These are phyloP conservation scores for Drosophila birchii DNA, from an alignment of 2,888 invertebrate species.

Conservation along the genomic window DNA sequence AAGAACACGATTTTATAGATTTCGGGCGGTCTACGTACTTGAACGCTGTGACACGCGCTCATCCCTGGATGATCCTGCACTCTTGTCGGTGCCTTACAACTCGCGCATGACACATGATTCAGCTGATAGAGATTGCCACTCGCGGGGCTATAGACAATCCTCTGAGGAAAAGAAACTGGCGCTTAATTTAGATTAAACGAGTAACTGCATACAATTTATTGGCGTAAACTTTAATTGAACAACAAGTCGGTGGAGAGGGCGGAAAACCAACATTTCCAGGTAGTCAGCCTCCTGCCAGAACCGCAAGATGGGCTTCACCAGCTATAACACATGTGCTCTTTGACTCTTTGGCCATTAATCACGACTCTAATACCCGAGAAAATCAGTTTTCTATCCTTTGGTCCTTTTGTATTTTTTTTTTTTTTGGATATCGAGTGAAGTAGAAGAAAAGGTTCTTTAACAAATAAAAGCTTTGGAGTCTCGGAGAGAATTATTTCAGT, in stretches of 20 bases:
- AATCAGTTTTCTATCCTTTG: background rate
- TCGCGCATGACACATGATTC: constrained; percentile 84
- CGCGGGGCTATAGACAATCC: constrained; percentile 36
- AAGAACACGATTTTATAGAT: background rate
- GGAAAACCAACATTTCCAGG: constrained; percentile 61
- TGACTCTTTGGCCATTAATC: constrained; percentile 78
- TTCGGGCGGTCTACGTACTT: too few relatives aligned
- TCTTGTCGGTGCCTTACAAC: constrained; percentile 82
- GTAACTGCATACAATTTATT: constrained; percentile 82
- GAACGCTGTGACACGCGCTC: constrained; percentile 21
- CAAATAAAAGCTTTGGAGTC: constrained; percentile 50
- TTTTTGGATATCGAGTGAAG: constrained; percentile 57
- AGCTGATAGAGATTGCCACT: constrained; percentile 77
- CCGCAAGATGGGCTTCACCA: background rate
- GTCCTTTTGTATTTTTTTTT: background rate
- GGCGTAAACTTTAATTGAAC: constrained; percentile 81
- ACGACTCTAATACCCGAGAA: constrained; percentile 79
- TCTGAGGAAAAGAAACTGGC: constrained; percentile 35
- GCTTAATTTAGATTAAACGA: constrained; percentile 83
- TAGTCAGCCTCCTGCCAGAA: constrained; percentile 36
- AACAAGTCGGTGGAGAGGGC: constrained; percentile 36
- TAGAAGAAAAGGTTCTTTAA: background rate
- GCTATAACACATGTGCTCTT: constrained; percentile 29
- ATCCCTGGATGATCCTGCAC: constrained; percentile 11
- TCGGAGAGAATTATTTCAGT: constrained; percentile 13